phyloP scores from a whole-genome alignment of 2,888 invertebrate genomes.

The Disparrhopalites patrizii region DNA sequence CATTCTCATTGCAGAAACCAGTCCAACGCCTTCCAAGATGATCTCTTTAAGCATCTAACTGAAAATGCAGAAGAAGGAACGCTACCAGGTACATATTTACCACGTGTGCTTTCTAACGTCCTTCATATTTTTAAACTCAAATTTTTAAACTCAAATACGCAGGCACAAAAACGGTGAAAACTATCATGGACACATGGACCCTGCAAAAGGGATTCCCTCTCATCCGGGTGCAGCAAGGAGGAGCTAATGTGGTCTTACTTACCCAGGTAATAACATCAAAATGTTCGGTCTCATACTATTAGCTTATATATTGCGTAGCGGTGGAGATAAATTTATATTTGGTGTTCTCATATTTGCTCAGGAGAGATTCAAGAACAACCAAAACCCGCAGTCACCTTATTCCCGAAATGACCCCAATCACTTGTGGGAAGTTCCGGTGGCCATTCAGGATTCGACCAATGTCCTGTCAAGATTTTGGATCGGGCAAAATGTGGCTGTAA shows the following conservation, averaged over 20 bases:
- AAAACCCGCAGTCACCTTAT: not conserved
- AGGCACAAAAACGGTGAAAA: conserved; percentile 41
- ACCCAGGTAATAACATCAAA: conserved; percentile 36
- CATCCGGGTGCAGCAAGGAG: conserved; percentile 35
- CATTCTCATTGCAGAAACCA: conserved; percentile 32
- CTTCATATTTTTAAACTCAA: not conserved
- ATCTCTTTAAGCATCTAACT: conserved; percentile 34
- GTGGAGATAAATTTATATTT: not conserved
- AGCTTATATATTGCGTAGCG: not conserved
- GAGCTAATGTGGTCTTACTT: conserved; percentile 26
- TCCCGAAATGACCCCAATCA: conserved; percentile 14
- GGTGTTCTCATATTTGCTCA: conserved; percentile 5
- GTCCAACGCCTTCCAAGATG: conserved; percentile 36
- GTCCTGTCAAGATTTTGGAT: conserved; percentile 31
- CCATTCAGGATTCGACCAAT: not conserved
- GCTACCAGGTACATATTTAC: conserved; percentile 20
- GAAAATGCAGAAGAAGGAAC: conserved; percentile 27
- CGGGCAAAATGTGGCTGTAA: conserved; percentile 9
- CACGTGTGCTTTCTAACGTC: not conserved
- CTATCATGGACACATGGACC: conserved; percentile 47
- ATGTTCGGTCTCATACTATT: not conserved
- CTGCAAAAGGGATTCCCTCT: conserved; percentile 43
- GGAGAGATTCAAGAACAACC: conserved; percentile 25
- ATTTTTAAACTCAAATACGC: no score
- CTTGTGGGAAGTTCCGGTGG: conserved; percentile 32